Conservation (phyloP, 2,113 vertebrate genomes). For the Helogale parvula region DNA sequence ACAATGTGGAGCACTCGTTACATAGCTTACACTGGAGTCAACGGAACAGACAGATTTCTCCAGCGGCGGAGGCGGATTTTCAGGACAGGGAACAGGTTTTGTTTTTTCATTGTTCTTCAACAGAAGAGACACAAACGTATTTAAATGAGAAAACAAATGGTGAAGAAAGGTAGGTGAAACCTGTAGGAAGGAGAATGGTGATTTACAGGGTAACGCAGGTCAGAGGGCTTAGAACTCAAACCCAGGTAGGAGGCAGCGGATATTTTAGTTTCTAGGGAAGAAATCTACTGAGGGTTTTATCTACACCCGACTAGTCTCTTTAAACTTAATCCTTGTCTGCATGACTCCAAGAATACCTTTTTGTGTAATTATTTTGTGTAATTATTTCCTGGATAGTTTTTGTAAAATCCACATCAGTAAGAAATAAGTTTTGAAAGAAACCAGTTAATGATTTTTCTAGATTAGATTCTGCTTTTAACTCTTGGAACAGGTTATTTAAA, state of each 20-base stretch:
- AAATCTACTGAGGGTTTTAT: neutral
- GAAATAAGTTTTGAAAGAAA: slow-evolving; percentile 47
- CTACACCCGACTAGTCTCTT: neutral
- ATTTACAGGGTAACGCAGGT: neutral
- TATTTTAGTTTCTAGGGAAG: neutral
- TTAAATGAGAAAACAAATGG: neutral
- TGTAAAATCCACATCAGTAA: neutral
- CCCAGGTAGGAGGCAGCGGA: neutral
- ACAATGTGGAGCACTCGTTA: neutral
- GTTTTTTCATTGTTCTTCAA: neutral
- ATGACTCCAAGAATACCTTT: neutral
- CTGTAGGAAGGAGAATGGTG: neutral
- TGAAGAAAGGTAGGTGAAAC: neutral
- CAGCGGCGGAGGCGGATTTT: no score
- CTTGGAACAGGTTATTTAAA: neutral
- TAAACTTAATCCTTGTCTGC: neutral
- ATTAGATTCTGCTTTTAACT: neutral
- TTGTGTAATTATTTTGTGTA: neutral
- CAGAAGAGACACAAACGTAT: neutral
- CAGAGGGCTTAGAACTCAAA: neutral
- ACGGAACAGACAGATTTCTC: neutral
- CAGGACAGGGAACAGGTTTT: neutral
- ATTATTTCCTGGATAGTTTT: neutral
- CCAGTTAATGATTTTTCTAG: neutral
- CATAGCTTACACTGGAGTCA: neutral